phyloP scores from a whole-genome alignment of 2,888 invertebrate species.

The Pseudococcus longispinus region DNA sequence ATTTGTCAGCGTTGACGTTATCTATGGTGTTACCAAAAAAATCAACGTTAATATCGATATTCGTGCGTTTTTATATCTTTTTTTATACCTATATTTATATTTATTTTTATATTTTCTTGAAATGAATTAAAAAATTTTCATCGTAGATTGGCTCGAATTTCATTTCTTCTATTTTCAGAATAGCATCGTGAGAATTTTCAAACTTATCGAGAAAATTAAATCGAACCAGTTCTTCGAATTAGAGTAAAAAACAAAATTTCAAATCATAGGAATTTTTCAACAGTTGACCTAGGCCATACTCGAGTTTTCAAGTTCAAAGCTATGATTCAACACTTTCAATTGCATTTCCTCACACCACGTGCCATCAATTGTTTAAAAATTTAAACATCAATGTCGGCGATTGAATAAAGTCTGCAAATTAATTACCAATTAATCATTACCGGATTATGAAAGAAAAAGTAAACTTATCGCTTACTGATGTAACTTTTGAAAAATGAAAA shows the following conservation, averaged over 20 bases:
- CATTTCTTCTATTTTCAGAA: neutral
- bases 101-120: constrained; percentile 31
- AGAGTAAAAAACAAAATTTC: no score
- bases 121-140: neutral
- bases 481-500: constrained; percentile 47
- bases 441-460: constrained; percentile 48
- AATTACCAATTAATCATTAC: constrained; percentile 53
- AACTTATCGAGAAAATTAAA: no score
- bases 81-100: constrained; percentile 3
- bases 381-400: constrained; percentile 27
- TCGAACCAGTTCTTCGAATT: no score
- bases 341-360: constrained; percentile 40
- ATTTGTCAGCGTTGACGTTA: neutral
- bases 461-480: constrained; percentile 48
- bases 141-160: neutral
- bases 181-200: no score
- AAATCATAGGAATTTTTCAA: no score
- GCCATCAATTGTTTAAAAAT: neutral
- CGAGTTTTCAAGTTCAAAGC: neutral
- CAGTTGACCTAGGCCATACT: no score
- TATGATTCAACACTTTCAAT: neutral
- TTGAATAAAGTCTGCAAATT: constrained; percentile 26
- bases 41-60: neutral
- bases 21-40: constrained; percentile 9
- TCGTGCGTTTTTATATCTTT: neutral